phyloP scores from a whole-genome alignment of 2,113 vertebrate species.

The Pseudonaja textilis region DNA sequence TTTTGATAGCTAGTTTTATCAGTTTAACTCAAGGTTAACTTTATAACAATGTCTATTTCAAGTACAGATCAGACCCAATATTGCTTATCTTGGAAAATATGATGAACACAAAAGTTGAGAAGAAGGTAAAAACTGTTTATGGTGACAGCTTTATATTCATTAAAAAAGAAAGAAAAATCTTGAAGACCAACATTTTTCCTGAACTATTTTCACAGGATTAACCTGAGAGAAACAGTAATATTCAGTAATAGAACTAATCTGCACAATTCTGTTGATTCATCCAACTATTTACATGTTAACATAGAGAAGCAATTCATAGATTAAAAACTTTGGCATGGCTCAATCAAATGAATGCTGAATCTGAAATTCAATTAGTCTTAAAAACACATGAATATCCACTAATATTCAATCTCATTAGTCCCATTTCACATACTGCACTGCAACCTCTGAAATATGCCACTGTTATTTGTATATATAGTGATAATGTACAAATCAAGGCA shows the following conservation, averaged over 20 bases:
- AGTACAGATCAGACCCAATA: slow-evolving; percentile 1
- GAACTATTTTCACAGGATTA: not conserved
- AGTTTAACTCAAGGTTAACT: slow-evolving; percentile 38
- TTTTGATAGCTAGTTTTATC: slow-evolving; percentile 26
- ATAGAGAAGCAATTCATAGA: not conserved
- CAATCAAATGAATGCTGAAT: not conserved
- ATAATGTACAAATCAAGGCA: not conserved
- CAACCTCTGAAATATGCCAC: not conserved
- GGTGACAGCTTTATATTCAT: not conserved
- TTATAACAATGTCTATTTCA: slow-evolving; percentile 40
- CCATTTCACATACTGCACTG: slow-evolving; percentile 1
- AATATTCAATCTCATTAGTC: not conserved
- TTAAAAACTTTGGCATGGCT: not conserved
- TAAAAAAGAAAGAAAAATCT: slow-evolving; percentile 4
- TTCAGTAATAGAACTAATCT: not conserved
- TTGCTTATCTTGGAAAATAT: slow-evolving; percentile 31
- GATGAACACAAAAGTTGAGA: not conserved
- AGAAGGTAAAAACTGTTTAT: slow-evolving; percentile 7
- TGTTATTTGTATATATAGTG: not conserved
- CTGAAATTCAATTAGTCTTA: not conserved
- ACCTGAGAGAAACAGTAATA: not conserved
- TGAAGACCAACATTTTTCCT: slow-evolving; percentile 32
- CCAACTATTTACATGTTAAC: not conserved
- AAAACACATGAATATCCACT: not conserved
- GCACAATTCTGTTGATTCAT: not conserved